Evolutionary conservation across 1,140 invertebrate genomes (phyloP).

Genomic region (Diprion similis): DNA sequence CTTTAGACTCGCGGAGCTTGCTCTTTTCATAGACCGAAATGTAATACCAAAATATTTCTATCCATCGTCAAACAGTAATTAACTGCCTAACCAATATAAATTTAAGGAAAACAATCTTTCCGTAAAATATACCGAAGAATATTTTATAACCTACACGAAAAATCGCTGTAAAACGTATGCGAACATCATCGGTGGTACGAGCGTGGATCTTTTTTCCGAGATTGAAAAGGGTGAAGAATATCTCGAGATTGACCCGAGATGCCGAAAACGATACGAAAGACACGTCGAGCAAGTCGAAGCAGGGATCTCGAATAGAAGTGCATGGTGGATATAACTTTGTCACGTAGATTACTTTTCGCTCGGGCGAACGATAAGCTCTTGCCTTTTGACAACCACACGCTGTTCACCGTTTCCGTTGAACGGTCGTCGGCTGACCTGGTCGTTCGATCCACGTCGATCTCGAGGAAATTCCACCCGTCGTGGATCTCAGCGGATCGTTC

Average conservation of each 20-base stretch:
- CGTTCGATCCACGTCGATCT: slow-evolving; percentile 4
- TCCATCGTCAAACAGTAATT: too few relatives aligned
- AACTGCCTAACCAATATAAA: too few relatives aligned
- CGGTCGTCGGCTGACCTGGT: slow-evolving; percentile 9
- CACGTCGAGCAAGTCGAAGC: slow-evolving; percentile 13
- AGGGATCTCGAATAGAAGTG: slow-evolving; percentile 38
- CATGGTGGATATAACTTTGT: slow-evolving; percentile 39
- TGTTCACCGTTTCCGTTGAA: neutral
- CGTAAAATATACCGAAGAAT: too few relatives aligned
- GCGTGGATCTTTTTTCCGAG: neutral
- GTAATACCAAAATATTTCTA: too few relatives aligned
- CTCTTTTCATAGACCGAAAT: too few relatives aligned
- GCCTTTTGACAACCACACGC: slow-evolving; percentile 38
- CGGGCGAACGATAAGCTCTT: slow-evolving; percentile 31
- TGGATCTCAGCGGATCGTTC: neutral
- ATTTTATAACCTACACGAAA: too few relatives aligned
- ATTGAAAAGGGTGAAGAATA: neutral
- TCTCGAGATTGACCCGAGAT: neutral
- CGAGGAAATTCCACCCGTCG: neutral
- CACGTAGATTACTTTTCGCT: slow-evolving; percentile 45
- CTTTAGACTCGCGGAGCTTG: too few relatives aligned
- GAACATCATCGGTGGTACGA: too few relatives aligned
- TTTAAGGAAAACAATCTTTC: too few relatives aligned
- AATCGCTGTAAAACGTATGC: too few relatives aligned
- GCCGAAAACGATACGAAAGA: slow-evolving; percentile 25